Conservation (phyloP, 92 coral and sea anemone genomes). For the Montipora capitata region DNA sequence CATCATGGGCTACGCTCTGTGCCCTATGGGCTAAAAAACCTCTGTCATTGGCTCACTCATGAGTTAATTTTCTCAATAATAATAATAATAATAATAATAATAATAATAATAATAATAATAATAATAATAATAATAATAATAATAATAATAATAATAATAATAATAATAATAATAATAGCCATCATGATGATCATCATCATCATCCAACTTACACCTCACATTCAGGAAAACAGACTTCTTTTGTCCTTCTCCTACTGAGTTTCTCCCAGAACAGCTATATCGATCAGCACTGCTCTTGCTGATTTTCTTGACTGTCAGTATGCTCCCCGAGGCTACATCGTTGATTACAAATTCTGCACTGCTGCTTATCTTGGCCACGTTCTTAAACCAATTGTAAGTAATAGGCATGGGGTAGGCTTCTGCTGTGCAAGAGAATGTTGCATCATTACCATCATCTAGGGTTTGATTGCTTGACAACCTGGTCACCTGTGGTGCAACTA, state of each 20-base stretch:
- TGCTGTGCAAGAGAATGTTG: constrained; percentile 38
- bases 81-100: no score
- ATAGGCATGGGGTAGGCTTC: constrained; percentile 53
- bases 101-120: no score
- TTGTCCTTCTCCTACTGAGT: constrained; percentile 72
- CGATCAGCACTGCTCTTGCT: constrained; percentile 56
- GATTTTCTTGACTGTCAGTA: constrained; percentile 35
- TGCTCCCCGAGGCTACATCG: not conserved
- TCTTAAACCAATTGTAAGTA: constrained; percentile 60
- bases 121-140: no score
- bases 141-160: no score
- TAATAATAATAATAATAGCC: no score
- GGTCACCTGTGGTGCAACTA: constrained; percentile 65
- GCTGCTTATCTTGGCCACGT: not conserved
- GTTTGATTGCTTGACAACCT: constrained; percentile 40
- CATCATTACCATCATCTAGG: constrained; percentile 14
- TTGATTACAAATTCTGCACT: not conserved
- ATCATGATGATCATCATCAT: not conserved
- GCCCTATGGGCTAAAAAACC: no score
- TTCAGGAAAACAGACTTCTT: constrained; percentile 49
- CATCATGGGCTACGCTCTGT: no score
- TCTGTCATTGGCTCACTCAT: no score
- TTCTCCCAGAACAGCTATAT: constrained; percentile 79
- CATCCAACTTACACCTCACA: constrained; percentile 69
- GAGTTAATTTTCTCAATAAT: no score